These are phyloP conservation scores for Ceratosolen solmsi DNA, from an alignment of 1,140 invertebrate genomes.

Conservation along the genomic window DNA sequence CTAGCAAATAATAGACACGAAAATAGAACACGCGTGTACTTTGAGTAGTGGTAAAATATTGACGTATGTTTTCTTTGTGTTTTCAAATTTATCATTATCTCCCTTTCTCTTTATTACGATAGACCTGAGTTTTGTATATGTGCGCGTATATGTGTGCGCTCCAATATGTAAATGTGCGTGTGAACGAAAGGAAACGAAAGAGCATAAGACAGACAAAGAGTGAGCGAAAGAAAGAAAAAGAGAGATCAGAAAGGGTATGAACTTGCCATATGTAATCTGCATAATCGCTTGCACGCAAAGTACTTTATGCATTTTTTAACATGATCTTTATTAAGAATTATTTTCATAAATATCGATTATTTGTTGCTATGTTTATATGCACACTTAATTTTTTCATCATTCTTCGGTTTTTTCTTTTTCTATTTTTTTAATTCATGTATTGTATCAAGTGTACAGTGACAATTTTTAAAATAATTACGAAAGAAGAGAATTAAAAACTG, in stretches of 20 bases:
- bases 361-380: slow-evolving; percentile 34
- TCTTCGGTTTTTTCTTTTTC: slow-evolving; percentile 28
- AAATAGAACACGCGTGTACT: slow-evolving; percentile 66
- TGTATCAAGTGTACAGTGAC: not conserved
- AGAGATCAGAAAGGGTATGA: not conserved
- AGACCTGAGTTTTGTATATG: not conserved
- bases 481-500: not conserved
- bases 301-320: not conserved
- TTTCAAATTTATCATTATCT: not conserved
- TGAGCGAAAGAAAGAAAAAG: not conserved
- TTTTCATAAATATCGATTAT: slow-evolving; percentile 27
- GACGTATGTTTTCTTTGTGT: not conserved
- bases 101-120: not conserved
- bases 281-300: not conserved
- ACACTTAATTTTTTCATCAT: slow-evolving; percentile 37
- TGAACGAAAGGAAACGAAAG: no score
- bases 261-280: not conserved
- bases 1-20: slow-evolving; percentile 69
- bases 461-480: not conserved
- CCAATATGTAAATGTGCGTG: no score
- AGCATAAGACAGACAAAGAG: no score
- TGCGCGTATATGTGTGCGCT: no score
- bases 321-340: slow-evolving; percentile 34
- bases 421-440: slow-evolving; percentile 23
- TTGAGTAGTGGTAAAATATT: slow-evolving; percentile 2